These are phyloP conservation scores for Rhopalosiphum nymphaeae DNA, from an alignment of 2,888 invertebrate species.

Conservation along the genomic window DNA sequence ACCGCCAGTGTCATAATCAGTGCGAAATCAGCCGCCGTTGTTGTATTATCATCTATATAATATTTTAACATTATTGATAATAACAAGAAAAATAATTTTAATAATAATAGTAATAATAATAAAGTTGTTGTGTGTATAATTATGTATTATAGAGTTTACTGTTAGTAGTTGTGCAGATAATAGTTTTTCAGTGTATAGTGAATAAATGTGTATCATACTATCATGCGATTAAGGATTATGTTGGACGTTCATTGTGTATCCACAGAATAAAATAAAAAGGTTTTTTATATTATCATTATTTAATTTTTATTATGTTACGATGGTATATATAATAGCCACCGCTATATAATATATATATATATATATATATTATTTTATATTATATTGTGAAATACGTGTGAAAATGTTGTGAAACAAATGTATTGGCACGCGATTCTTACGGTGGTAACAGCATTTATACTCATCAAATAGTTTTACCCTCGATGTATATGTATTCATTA, in stretches of 20 bases:
- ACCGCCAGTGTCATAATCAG: constrained; percentile 55
- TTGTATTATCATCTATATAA: constrained; percentile 44
- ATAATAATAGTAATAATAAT: constrained; percentile 15
- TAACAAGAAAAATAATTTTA: constrained; percentile 35
- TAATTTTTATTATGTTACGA: neutral
- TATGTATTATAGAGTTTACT: neutral
- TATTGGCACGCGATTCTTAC: constrained; percentile 62
- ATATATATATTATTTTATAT: constrained; percentile 28
- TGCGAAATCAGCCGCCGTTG: constrained; percentile 48
- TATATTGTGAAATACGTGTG: constrained; percentile 59
- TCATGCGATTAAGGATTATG: neutral
- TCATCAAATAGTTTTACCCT: constrained; percentile 2
- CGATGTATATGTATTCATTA: constrained; percentile 1
- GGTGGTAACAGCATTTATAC: constrained; percentile 28
- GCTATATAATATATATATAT: constrained; percentile 15
- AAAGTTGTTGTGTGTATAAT: constrained; percentile 1
- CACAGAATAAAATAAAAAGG: constrained; percentile 13
- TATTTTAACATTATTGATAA: constrained; percentile 2
- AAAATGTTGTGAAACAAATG: constrained; percentile 55
- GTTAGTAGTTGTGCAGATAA: neutral
- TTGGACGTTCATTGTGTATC: neutral
- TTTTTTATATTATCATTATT: neutral
- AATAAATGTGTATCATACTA: neutral
- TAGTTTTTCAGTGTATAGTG: neutral
- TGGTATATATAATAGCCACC: neutral